Base-by-base conservation (phyloP, 2,797 vertebrate species). In the Astyanax mexicanus region DNA sequence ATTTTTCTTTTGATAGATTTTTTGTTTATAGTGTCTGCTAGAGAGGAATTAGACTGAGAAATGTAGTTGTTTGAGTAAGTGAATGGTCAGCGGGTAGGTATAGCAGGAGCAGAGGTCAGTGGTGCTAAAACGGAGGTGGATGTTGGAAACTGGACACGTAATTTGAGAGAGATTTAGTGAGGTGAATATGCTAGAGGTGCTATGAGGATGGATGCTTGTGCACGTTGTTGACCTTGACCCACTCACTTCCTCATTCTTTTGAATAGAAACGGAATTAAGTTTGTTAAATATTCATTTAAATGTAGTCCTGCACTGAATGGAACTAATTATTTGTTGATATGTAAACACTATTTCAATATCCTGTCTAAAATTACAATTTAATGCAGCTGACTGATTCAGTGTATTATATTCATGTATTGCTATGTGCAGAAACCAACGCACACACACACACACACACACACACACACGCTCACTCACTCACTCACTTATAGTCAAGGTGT, bases 41-140 rank as follows among this genome's bases (percentile, higher is more conserved):
- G 49, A 54, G 61, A 64, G 25, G 35, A 73, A 77, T 54, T 61
- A 88, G 77, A 74, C 65, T 72, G 80, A 69, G 79, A 88, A 52
- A 78, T 21, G 74, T 90, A 86, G 84, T 3, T 38, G n/a, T 4
- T 47, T 42, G 71, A 70, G 8, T 23, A 57, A 37, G 60, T 51
- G 19, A 12, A 25, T 35, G 70, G 15, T 51, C 29, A 19, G 77
- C 71, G 71, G 86, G 83, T 51, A 75, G 57, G 57, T 80, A 64
- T 77, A 51, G 23, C 64, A 80, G 83, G 76, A 84, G 73, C 84
- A 77, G 60, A 79, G 57, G 54, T 58, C 8, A 45, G 52, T 1
- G 52, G 68, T 70, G 67, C 47, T 54, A 21, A 19, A 37, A 17
- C 44, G 35, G 35, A 44, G 61, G 40, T 44, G 69, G 19, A 47